phyloP scores from a whole-genome alignment of 2,113 vertebrate genomes.

The Riparia riparia region DNA sequence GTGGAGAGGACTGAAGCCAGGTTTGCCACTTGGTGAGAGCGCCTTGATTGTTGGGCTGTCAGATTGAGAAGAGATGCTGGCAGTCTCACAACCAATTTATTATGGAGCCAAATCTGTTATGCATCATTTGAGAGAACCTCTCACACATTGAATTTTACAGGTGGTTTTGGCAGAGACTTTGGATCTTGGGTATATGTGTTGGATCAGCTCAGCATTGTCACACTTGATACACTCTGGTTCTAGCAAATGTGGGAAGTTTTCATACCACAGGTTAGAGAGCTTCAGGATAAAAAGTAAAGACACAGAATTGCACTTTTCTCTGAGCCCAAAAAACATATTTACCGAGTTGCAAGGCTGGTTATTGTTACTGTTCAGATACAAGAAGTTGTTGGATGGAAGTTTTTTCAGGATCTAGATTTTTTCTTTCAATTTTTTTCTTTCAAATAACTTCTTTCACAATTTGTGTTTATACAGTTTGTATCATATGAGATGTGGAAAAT shows the following conservation, averaged over 20 bases:
- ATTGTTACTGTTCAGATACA: background rate
- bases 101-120: background rate
- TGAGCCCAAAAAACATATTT: accelerated
- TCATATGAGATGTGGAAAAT: background rate
- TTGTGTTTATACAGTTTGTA: background rate
- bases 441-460: background rate
- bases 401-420: background rate
- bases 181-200: background rate
- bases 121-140: background rate
- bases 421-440: no score
- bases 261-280: accelerated
- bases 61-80: background rate
- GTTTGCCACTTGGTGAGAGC: background rate
- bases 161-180: background rate
- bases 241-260: background rate
- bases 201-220: background rate
- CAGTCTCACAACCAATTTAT: background rate
- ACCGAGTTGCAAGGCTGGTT: background rate
- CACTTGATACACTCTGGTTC: background rate
- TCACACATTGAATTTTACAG: accelerated
- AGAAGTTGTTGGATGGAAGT: background rate
- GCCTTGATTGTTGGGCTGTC: background rate
- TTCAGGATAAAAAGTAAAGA: background rate
- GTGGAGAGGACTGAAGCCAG: background rate
- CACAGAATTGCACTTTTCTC: background rate